Evolutionary conservation across 2,888 invertebrate species (phyloP).

Genomic region (Cryptocheilus praepositus): DNA sequence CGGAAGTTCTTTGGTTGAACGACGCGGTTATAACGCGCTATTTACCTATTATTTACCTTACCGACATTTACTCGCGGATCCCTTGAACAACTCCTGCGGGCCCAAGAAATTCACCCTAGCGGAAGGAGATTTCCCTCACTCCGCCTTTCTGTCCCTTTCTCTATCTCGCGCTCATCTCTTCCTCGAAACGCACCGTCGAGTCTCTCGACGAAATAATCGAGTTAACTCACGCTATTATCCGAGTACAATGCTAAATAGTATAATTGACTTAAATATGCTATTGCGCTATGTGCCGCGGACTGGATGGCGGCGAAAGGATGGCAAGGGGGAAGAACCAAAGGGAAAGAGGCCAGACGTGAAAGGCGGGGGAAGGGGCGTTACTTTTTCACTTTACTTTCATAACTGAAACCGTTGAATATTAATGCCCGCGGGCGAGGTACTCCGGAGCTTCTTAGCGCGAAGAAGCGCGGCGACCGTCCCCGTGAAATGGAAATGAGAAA

Average conservation of each 20-base stretch:
- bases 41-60: no score
- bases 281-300: constrained; percentile 42
- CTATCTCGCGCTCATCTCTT: background rate
- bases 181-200: constrained; percentile 33
- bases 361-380: constrained; percentile 57
- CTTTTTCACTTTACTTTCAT: constrained; percentile 74
- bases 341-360: constrained; percentile 15
- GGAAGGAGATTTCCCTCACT: constrained; percentile 34
- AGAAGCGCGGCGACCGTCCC: constrained; percentile 47
- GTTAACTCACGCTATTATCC: constrained; percentile 64
- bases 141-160: background rate
- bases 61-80: no score
- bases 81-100: no score
- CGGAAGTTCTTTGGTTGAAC: no score
- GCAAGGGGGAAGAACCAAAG: constrained; percentile 17
- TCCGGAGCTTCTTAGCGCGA: constrained; percentile 64
- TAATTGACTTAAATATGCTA: constrained; percentile 69
- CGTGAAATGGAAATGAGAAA: constrained; percentile 69
- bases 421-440: constrained; percentile 66
- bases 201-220: constrained; percentile 56
- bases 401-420: constrained; percentile 73
- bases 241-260: constrained; percentile 68
- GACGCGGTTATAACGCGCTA: no score
- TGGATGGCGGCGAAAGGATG: background rate
- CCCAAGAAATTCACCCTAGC: constrained; percentile 6